These are phyloP conservation scores for Hoplodrina blanda DNA, from an alignment of 2,888 invertebrate genomes.

Conservation along the genomic window DNA sequence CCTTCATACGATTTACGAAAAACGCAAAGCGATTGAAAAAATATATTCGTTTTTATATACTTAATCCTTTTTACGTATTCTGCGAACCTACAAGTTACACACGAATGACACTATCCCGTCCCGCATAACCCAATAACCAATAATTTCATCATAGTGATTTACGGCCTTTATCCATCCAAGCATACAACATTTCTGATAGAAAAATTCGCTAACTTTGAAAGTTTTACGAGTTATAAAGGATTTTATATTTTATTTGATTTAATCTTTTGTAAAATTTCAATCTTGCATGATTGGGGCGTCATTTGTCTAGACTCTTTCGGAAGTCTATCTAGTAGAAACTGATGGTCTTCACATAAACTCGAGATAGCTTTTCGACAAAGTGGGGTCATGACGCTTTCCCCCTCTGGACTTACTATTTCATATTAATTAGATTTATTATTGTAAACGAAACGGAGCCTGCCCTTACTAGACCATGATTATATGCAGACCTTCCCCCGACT, in stretches of 20 bases:
- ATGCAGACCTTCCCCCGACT: too few species aligned
- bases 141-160: slow-evolving; percentile 29
- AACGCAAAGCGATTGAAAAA: not conserved
- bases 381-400: too few species aligned
- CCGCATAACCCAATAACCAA: slow-evolving; percentile 17
- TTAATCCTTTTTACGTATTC: not conserved
- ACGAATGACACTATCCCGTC: not conserved
- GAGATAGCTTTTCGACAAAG: too few species aligned
- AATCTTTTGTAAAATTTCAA: not conserved
- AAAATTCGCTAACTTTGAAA: not conserved
- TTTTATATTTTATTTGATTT: not conserved
- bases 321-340: too few species aligned
- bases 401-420: too few species aligned
- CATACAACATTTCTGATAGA: slow-evolving; percentile 13
- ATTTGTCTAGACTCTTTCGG: not conserved
- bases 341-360: too few species aligned
- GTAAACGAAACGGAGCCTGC: too few species aligned
- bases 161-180: slow-evolving; percentile 16
- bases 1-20: not conserved
- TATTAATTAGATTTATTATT: too few species aligned
- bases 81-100: not conserved
- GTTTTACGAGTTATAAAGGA: slow-evolving; percentile 1
- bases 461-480: too few species aligned
- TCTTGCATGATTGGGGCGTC: not conserved
- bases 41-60: not conserved